Percentiles rank a stretch among this genome's conserved stretches.
Evolutionary conservation across 2,113 vertebrate genomes (phyloP).

Genomic region (Piprites chloris): DNA sequence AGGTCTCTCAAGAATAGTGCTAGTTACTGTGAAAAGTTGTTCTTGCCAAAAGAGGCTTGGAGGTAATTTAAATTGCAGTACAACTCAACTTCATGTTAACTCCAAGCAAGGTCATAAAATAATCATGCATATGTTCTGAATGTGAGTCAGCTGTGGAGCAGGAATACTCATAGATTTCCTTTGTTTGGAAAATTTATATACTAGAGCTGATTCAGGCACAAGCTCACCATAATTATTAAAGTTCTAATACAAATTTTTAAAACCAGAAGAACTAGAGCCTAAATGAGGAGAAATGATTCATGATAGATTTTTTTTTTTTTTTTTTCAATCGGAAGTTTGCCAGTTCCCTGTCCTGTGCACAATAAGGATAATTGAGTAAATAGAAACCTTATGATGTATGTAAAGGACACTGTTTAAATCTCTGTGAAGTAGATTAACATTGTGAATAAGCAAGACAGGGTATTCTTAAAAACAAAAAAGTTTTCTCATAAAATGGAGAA

Average conservation of each 20-base stretch:
- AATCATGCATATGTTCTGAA: not conserved
- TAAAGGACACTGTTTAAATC: not conserved
- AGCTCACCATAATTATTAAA: not conserved
- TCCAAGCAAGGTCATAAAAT: conserved; percentile 1
- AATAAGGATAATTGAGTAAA: not conserved
- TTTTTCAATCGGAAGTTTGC: not conserved
- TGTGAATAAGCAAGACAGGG: not conserved
- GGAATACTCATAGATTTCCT: not conserved
- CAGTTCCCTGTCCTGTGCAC: not conserved
- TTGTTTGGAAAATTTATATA: not conserved
- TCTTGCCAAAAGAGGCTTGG: not conserved
- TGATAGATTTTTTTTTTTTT: not conserved
- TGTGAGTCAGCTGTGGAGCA: not conserved
- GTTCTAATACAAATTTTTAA: not conserved
- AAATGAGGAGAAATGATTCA: not conserved
- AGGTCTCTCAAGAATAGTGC: not conserved
- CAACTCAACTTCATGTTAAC: not conserved
- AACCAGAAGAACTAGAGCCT: not conserved
- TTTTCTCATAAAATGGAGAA: not conserved
- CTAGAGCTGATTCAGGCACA: not conserved
- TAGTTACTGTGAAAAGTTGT: not conserved
- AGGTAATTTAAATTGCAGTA: not conserved
- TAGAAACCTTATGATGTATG: not conserved
- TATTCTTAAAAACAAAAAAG: not conserved
- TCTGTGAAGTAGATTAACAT: not conserved